Percentiles rank a stretch among this genome's conserved stretches.
phyloP scores from a whole-genome alignment of 2,888 invertebrate species.

The Amblyteles armatorius region DNA sequence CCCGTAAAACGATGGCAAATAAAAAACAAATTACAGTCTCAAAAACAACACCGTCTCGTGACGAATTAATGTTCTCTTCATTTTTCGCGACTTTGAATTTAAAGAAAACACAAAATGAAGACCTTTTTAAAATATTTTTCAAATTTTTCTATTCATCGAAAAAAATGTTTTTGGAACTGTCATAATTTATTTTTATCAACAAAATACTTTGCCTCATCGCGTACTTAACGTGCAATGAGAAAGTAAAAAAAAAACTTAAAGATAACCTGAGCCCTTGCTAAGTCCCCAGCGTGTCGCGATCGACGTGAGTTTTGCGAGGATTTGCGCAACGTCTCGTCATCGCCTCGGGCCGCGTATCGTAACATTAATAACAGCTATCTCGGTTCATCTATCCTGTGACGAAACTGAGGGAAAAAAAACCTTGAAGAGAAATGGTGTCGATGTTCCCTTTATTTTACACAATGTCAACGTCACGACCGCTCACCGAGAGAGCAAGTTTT shows the following conservation, averaged over 20 bases:
- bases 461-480: background rate
- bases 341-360: background rate
- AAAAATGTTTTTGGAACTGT: too few relatives aligned
- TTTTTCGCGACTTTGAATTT: too few relatives aligned
- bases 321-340: conserved; percentile 49
- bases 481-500: background rate
- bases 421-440: background rate
- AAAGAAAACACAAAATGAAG: too few relatives aligned
- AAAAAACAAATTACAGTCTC: too few relatives aligned
- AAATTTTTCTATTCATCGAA: too few relatives aligned
- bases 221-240: too few relatives aligned
- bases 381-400: background rate
- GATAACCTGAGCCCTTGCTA: too few relatives aligned
- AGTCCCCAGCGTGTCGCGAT: background rate
- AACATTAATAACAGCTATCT: background rate
- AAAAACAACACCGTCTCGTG: background rate
- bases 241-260: too few relatives aligned
- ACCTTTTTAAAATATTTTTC: too few relatives aligned
- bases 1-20: background rate
- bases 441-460: background rate
- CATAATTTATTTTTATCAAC: too few relatives aligned
- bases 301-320: conserved; percentile 29
- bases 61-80: background rate
- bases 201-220: too few relatives aligned
- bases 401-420: background rate